phyloP scores from a whole-genome alignment of 2,888 invertebrate genomes.

The Ectemnius cavifrons region DNA sequence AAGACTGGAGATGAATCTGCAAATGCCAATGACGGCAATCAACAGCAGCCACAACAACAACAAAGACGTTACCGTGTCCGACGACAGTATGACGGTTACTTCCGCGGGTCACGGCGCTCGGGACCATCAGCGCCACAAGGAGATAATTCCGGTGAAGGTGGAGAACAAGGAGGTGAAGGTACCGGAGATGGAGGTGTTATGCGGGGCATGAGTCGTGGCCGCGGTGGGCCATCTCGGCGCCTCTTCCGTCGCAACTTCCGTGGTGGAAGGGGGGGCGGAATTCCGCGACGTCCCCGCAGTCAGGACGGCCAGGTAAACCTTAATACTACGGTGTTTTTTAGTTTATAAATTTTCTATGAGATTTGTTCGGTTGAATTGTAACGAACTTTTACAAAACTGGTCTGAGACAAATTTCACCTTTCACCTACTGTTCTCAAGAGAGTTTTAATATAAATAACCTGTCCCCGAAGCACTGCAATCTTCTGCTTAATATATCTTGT shows the following conservation, averaged over 20 bases:
- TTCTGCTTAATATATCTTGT: neutral
- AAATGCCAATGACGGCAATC: slow-evolving; percentile 75
- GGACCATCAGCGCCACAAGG: slow-evolving; percentile 68
- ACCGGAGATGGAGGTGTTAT: slow-evolving; percentile 59
- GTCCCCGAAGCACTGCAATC: neutral
- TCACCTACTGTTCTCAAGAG: neutral
- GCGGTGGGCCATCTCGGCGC: slow-evolving; percentile 80
- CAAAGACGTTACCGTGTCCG: slow-evolving; percentile 79
- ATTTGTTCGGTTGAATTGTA: neutral
- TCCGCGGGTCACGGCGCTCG: slow-evolving; percentile 77
- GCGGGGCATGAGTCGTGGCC: slow-evolving; percentile 75
- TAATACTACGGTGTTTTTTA: slow-evolving; percentile 19
- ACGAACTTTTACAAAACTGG: neutral
- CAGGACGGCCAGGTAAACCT: slow-evolving; percentile 78
- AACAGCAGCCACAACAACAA: slow-evolving; percentile 68
- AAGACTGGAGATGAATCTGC: slow-evolving; percentile 77
- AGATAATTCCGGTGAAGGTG: slow-evolving; percentile 74
- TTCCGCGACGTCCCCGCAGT: slow-evolving; percentile 79
- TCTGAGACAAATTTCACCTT: neutral
- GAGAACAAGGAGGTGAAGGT: slow-evolving; percentile 66
- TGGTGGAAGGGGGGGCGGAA: slow-evolving; percentile 82
- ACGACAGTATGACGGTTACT: slow-evolving; percentile 78
- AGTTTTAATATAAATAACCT: neutral
- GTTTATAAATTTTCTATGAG: neutral
- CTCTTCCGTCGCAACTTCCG: slow-evolving; percentile 89